Base-by-base conservation (phyloP, 2,888 invertebrate genomes). In the Lomographa bimaculata region DNA sequence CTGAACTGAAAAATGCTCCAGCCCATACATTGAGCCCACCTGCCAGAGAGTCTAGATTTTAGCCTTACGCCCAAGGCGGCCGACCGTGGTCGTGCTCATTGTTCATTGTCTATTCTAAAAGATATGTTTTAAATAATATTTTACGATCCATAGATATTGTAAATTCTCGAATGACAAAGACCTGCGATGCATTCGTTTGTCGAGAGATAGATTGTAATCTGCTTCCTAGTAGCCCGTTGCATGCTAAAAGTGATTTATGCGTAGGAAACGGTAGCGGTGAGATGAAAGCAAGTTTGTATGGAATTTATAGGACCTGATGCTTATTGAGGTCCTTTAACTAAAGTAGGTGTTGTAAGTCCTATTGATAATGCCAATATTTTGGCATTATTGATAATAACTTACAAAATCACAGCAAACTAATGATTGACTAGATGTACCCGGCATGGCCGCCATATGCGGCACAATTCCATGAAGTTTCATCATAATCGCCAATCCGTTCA, bases 101-200 rank as follows among this genome's bases (percentile, higher is more conserved):
- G 80, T 80, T 64, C 78, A 83, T 83, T 85, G 84, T 82, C 67
- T 79, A 70, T 71, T 63, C 21, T 12, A 36, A 36, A 42, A 50
- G 51, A 64, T 68, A 59, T 60, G 54, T 63, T 63, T 64, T 64
- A 63, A 64, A 71, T 64, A 65, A 60, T 63, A 64, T 58, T 69
- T 63, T 65, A 66, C 53, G 55, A 66, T 52, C 46, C 36, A 46
- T 45, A 58, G 52, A 42, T 29, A 49, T 51, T 50, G 46, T 44
- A 43, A 40, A 38, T 46, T 51, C n/a, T n/a, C 39, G 26, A 49
- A 57, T 59, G 67, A 61, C 60, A 60, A 57, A 47, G 57, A 41
- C 30, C 30, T 29, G 35, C 36, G 27, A 42, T 36, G 36, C 42
- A 36, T 36, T 27, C 18, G 27, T 27, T 28, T 11, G 5, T 10